Conservation (phyloP, 53 echinoderm and acorn worm genomes). For the Astropecten irregularis region DNA sequence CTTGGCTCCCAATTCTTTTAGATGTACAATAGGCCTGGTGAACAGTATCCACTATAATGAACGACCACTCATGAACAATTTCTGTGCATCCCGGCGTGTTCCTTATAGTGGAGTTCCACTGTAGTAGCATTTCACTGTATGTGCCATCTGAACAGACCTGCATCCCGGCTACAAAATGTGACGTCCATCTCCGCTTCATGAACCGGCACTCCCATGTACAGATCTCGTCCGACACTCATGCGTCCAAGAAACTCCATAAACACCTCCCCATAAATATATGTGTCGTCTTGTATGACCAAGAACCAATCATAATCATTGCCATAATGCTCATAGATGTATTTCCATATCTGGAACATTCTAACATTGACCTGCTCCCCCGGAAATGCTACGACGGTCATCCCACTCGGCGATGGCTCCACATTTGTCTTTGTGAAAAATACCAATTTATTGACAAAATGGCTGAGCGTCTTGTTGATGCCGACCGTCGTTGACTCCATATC, state of each 20-base stretch:
- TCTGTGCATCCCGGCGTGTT: too few species aligned
- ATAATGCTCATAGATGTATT: conserved; percentile 83
- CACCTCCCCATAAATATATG: conserved; percentile 77
- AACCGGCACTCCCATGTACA: conserved; percentile 84
- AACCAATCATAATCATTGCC: conserved; percentile 95
- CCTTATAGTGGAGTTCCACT: too few species aligned
- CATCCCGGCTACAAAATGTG: conserved; percentile 92
- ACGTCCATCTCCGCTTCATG: conserved; percentile 91
- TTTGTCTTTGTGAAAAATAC: conserved; percentile 78
- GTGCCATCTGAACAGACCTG: conserved; percentile 67
- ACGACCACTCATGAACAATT: too few species aligned
- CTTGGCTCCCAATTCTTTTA: too few species aligned
- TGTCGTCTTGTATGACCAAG: conserved; percentile 83
- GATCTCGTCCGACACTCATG: conserved; percentile 88
- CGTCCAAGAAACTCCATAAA: conserved; percentile 85
- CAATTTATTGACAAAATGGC: conserved; percentile 74
- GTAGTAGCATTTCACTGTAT: too few species aligned
- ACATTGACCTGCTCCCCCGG: conserved; percentile 78
- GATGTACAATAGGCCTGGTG: too few species aligned
- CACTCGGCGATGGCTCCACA: conserved; percentile 62
- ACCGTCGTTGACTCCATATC: conserved; percentile 86
- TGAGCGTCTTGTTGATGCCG: conserved; percentile 91
- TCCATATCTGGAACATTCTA: conserved; percentile 87
- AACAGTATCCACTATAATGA: too few species aligned
- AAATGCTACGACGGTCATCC: conserved; percentile 76